These are phyloP conservation scores for Lycaena phlaeas DNA, from an alignment of 2,888 invertebrate species.

Conservation along the genomic window DNA sequence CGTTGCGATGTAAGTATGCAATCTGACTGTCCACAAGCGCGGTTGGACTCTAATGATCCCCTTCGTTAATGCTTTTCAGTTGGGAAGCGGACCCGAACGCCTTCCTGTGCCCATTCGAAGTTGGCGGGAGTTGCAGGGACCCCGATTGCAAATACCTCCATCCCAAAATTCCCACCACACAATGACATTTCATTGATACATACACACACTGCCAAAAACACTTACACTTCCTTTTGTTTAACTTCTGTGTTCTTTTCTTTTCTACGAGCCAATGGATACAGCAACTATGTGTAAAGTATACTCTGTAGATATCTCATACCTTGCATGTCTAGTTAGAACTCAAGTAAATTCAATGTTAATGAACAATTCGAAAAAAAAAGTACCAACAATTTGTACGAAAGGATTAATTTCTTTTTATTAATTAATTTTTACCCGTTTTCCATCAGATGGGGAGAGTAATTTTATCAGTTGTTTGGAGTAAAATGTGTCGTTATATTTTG, in stretches of 20 bases:
- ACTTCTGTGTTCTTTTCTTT: conserved; percentile 24
- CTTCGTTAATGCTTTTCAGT: conserved; percentile 44
- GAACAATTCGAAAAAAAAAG: too few relatives aligned
- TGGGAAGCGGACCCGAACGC: conserved; percentile 63
- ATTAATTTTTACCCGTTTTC: too few relatives aligned
- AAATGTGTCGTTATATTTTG: too few relatives aligned
- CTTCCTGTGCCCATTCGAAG: conserved; percentile 65
- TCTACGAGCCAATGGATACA: conserved; percentile 36
- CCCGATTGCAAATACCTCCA: conserved; percentile 65
- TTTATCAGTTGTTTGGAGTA: too few relatives aligned
- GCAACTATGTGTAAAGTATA: conserved; percentile 63
- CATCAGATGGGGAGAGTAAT: too few relatives aligned
- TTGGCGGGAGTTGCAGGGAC: conserved; percentile 66
- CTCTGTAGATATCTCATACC: conserved; percentile 24
- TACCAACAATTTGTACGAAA: too few relatives aligned
- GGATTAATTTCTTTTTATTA: too few relatives aligned
- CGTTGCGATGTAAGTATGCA: conserved; percentile 53
- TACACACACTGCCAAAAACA: conserved; percentile 36
- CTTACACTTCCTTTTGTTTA: conserved; percentile 21
- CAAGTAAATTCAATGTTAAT: too few relatives aligned
- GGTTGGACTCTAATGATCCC: conserved; percentile 17
- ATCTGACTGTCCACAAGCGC: conserved; percentile 33
- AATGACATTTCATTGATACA: conserved; percentile 36
- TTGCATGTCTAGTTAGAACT: conserved; percentile 19
- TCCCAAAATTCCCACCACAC: conserved; percentile 41